Evolutionary conservation across 2,797 vertebrate genomes (phyloP), one percentile per base, ranked within the genome.

Genomic region (Sebastes iracundus): DNA sequence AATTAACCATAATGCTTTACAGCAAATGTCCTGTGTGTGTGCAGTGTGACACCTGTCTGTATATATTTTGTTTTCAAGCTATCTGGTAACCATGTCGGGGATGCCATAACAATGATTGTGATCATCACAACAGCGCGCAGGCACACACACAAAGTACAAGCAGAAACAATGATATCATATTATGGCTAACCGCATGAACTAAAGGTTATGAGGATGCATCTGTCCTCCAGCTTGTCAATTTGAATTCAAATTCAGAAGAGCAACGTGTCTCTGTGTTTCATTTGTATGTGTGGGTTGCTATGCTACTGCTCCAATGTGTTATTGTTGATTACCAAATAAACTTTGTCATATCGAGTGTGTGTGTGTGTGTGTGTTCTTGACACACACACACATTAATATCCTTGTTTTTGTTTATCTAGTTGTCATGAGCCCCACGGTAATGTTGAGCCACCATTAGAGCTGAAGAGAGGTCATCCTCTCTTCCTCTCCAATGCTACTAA

Each of bases 261-360:
- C 32, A 46, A 32, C 4, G 2, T 1, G 1, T 83, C 12, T 82
- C 18, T 82, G 66, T 77, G 73, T 87, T 92, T 81, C 49, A 73
- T 87, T 80, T 90, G 87, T 87, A 52, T 82, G 35, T 75, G 30
- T 65, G 35, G 32, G 93, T 92, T 94, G 91, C 91, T 91, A 91
- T 71, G 90, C 73, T 82, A 90, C 89, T 77, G 77, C 81, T 81
- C 52, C 63, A 63, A 79, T 66, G 58, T 86, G 58, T 79, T 82
- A 58, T 72, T 81, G 77, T 67, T 77, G 65, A 91, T 89, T 81
- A 90, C 77, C 78, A 89, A 88, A 90, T 88, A 84, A 69, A 78
- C 55, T 30, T 30, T 78, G 59, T 73, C 68, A 59, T 74, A 59
- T 33, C 65, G 53, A 71, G 23, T 75, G 28, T 71, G 65, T 38